Evolutionary conservation across 2,797 vertebrate species (phyloP).

Genomic region (Phyllotis vaccarum): DNA sequence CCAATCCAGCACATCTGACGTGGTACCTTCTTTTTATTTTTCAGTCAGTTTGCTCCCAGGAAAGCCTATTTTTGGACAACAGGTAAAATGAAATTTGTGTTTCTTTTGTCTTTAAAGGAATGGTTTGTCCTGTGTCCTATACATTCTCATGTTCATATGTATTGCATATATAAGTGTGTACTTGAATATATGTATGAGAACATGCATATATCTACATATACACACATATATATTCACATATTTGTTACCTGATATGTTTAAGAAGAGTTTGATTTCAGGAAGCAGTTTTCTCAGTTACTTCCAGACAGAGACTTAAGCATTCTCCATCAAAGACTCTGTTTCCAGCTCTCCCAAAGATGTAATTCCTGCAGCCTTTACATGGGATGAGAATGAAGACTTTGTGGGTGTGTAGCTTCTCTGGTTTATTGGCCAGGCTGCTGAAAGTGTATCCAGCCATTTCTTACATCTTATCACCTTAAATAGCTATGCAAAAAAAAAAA

Average conservation of each 20-base stretch:
- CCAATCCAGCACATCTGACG: constrained; percentile 86
- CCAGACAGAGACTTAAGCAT: neutral
- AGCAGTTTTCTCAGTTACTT: constrained; percentile 28
- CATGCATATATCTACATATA: constrained; percentile 70
- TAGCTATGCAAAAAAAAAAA: neutral
- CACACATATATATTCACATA: constrained; percentile 31
- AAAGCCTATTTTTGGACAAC: constrained; percentile 95
- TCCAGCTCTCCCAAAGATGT: neutral
- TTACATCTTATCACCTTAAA: neutral
- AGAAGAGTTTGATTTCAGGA: neutral
- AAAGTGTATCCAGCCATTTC: neutral
- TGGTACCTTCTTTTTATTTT: constrained; percentile 86
- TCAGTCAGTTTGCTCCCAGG: constrained; percentile 93
- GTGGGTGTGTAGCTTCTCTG: constrained; percentile 38
- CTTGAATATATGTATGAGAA: constrained; percentile 74
- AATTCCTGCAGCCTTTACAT: neutral
- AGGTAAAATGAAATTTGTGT: constrained; percentile 90
- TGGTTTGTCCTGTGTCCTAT: constrained; percentile 68
- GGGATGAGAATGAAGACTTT: neutral
- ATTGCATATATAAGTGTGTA: constrained; percentile 53
- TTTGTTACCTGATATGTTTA: constrained; percentile 57
- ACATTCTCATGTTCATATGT: constrained; percentile 43
- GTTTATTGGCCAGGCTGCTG: constrained; percentile 6
- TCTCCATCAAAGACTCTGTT: constrained; percentile 25
- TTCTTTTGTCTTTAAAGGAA: constrained; percentile 68